Conservation (phyloP, 1,140 invertebrate species). For the Belonocnema kinseyi region DNA sequence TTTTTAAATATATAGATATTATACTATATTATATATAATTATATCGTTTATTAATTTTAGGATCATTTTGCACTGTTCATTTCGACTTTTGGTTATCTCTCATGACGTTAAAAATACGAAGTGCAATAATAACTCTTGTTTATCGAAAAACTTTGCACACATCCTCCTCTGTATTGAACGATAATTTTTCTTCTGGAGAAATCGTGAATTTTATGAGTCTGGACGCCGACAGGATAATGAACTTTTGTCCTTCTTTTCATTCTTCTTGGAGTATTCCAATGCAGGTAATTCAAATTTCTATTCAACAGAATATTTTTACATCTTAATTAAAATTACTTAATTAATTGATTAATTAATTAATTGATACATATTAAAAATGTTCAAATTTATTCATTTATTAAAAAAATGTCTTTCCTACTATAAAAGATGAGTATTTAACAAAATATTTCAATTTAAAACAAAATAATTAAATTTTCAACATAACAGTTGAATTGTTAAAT, state of each 20-base stretch:
- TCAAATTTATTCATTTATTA: too few relatives aligned
- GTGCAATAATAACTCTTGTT: conserved; percentile 88
- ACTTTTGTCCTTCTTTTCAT: conserved; percentile 97
- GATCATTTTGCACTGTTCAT: conserved; percentile 88
- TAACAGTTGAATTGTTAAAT: too few relatives aligned
- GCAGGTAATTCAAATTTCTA: conserved; percentile 78
- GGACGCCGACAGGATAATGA: conserved; percentile 95
- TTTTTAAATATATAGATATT: too few relatives aligned
- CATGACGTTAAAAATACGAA: conserved; percentile 91
- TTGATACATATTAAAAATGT: too few relatives aligned
- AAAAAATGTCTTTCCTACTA: too few relatives aligned
- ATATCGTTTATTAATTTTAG: conserved; percentile 60
- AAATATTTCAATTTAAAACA: too few relatives aligned
- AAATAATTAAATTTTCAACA: too few relatives aligned
- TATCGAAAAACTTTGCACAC: conserved; percentile 89
- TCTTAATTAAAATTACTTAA: too few relatives aligned
- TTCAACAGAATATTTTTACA: too few relatives aligned
- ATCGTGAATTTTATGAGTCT: conserved; percentile 98
- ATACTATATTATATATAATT: too few relatives aligned
- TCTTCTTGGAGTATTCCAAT: conserved; percentile 97
- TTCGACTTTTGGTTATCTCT: conserved; percentile 93
- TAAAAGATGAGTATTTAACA: too few relatives aligned
- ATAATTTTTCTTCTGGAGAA: conserved; percentile 86
- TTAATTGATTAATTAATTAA: too few relatives aligned
- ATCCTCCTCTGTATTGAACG: conserved; percentile 75